Evolutionary conservation across 2,797 vertebrate species (phyloP).

Genomic region (Sebastes iracundus): DNA sequence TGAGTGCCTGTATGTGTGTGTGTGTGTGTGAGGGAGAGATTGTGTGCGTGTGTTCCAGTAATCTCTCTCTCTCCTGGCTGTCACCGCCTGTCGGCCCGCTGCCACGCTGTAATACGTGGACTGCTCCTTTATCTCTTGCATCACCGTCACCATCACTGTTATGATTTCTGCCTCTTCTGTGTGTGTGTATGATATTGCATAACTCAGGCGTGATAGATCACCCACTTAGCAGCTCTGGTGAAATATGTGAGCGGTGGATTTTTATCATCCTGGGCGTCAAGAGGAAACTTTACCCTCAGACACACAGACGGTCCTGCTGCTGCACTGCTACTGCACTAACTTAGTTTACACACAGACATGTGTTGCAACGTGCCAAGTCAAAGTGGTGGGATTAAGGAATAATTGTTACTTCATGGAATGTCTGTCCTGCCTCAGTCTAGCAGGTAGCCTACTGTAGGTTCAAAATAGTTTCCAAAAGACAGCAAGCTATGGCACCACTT

Average conservation of each 20-base stretch:
- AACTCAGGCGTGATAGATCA: constrained; percentile 75
- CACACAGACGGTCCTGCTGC: constrained; percentile 5
- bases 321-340: not conserved
- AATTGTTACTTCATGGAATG: not conserved
- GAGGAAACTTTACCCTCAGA: constrained; percentile 53
- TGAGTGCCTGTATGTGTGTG: constrained; percentile 46
- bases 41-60: constrained; percentile 65
- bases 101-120: constrained; percentile 60
- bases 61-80: constrained; percentile 76
- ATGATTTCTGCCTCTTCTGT: constrained; percentile 54
- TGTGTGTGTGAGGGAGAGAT: constrained; percentile 37
- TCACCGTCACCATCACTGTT: constrained; percentile 91
- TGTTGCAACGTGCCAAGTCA: not conserved
- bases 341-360: not conserved
- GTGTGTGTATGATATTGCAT: constrained; percentile 61
- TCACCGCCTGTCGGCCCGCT: constrained; percentile 70
- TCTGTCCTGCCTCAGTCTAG: not conserved
- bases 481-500: not conserved
- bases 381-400: not conserved
- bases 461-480: not conserved
- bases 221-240: constrained; percentile 68
- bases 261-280: constrained; percentile 60
- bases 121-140: constrained; percentile 76
- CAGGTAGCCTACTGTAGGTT: not conserved
- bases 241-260: constrained; percentile 67